Conservation (phyloP, 1,140 invertebrate genomes). For the Scaptomyza hsui region DNA sequence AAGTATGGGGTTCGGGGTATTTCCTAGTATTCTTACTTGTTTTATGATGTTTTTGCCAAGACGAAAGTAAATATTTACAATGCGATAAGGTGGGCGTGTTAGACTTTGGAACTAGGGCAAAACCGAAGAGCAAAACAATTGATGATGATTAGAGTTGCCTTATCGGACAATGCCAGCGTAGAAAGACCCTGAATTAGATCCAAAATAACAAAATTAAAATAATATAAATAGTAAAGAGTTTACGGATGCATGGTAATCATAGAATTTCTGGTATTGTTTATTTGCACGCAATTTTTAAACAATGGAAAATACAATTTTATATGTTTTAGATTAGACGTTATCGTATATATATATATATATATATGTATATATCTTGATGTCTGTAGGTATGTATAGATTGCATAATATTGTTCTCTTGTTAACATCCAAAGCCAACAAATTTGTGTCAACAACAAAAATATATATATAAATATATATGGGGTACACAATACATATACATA, state of each 20-base stretch:
- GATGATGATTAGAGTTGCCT: too few species aligned
- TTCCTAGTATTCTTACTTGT: too few species aligned
- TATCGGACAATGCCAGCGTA: too few species aligned
- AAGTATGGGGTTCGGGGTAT: too few species aligned
- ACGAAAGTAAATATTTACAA: too few species aligned
- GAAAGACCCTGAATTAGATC: neutral
- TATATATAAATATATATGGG: conserved; percentile 27
- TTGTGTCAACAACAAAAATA: conserved; percentile 49
- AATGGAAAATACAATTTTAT: conserved; percentile 67
- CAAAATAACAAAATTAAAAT: neutral
- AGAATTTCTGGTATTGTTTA: conserved; percentile 23
- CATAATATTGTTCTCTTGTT: conserved; percentile 39
- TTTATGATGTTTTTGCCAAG: too few species aligned
- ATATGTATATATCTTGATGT: too few species aligned
- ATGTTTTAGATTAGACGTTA: conserved; percentile 16
- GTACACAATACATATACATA: conserved; percentile 43
- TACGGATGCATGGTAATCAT: neutral
- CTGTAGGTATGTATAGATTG: conserved; percentile 22
- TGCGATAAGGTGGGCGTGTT: too few species aligned
- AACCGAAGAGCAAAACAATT: too few species aligned
- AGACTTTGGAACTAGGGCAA: too few species aligned
- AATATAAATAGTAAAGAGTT: too few species aligned
- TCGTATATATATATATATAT: conserved; percentile 17
- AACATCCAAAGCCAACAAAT: conserved; percentile 55
- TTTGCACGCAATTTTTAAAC: conserved; percentile 54